Percentiles rank a stretch among this genome's conserved stretches.
phyloP scores from a whole-genome alignment of 2,113 vertebrate species.

The Elachura formosa region DNA sequence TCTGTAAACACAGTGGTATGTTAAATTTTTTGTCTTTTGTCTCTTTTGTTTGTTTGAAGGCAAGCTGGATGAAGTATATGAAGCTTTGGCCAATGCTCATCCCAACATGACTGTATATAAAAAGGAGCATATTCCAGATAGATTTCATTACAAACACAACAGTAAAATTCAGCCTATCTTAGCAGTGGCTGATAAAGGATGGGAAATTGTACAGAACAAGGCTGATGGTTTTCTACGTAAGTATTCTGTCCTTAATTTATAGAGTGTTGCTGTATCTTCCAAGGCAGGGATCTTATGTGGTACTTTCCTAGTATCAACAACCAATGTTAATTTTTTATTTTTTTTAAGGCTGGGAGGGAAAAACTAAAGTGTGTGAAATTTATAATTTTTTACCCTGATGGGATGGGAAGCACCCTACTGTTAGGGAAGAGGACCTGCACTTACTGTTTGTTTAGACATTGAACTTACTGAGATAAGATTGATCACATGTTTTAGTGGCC shows the following conservation, averaged over 20 bases:
- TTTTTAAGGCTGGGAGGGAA: background rate
- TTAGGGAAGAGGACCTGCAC: background rate
- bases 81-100: slow-evolving; percentile 75
- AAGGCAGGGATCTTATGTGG: background rate
- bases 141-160: slow-evolving; percentile 83
- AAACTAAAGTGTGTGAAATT: background rate
- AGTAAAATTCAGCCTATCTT: slow-evolving; percentile 84
- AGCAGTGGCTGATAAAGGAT: slow-evolving; percentile 83
- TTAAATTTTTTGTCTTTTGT: background rate
- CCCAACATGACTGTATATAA: slow-evolving; percentile 86
- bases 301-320: background rate
- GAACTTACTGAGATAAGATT: background rate
- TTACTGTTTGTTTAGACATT: background rate
- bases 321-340: background rate
- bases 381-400: background rate
- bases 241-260: slow-evolving; percentile 60
- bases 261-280: background rate
- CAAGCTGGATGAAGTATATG: slow-evolving; percentile 82
- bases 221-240: slow-evolving; percentile 75
- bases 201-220: slow-evolving; percentile 82
- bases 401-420: background rate
- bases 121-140: slow-evolving; percentile 82
- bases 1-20: background rate
- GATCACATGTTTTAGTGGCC: background rate
- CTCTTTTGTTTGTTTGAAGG: slow-evolving; percentile 67